A percentile compares a stretch with the other conserved stretches of the same genome.
Evolutionary conservation across 2,113 vertebrate genomes (phyloP).

Genomic region (Porphyrio hochstetteri): DNA sequence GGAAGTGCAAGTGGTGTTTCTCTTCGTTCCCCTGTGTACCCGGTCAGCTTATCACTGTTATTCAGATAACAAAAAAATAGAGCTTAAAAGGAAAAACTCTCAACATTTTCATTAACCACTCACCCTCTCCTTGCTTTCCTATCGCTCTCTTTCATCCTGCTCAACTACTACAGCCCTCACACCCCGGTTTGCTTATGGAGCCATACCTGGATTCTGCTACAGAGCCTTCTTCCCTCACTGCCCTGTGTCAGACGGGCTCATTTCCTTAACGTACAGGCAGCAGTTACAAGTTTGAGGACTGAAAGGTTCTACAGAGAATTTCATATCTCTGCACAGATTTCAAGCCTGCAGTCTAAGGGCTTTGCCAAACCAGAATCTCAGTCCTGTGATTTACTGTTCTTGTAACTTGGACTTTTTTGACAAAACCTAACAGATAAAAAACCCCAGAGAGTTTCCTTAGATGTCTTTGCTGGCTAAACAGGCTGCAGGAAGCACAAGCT

Average conservation of each 20-base stretch:
- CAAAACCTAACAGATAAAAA: neutral
- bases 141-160: neutral
- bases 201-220: neutral
- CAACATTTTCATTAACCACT: neutral
- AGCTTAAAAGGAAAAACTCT: neutral
- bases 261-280: neutral
- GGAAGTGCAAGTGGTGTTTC: neutral
- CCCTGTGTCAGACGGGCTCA: fast-evolving
- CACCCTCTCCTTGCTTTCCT: neutral
- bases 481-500: neutral
- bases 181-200: neutral
- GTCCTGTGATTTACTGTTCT: neutral
- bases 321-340: neutral
- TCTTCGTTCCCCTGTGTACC: neutral
- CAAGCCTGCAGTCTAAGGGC: neutral
- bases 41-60: neutral
- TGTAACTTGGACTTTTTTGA: neutral
- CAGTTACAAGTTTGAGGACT: neutral
- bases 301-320: neutral
- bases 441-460: neutral
- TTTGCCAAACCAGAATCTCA: neutral
- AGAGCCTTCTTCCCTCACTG: neutral
- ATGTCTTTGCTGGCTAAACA: constrained; percentile 1
- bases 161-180: neutral
- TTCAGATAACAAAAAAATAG: neutral